Conservation (phyloP, 2,797 vertebrate genomes). For the Danio albolineatus region DNA sequence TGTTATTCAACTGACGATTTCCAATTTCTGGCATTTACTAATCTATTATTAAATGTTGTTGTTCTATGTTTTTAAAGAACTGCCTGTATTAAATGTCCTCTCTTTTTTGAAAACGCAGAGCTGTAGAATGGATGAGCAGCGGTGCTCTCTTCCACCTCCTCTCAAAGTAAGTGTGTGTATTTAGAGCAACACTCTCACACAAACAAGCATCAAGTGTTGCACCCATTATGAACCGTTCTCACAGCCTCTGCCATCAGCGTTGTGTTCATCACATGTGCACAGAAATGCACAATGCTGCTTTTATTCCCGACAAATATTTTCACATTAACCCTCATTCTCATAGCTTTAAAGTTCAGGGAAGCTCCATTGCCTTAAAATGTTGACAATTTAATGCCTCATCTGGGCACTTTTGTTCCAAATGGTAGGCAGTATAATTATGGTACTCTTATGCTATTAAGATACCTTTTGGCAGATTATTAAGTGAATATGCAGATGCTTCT, state of each 20-base stretch:
- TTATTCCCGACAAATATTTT: background rate
- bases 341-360: slow-evolving; percentile 6
- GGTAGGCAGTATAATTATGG: background rate
- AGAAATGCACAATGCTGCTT: slow-evolving; percentile 20
- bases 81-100: background rate
- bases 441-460: background rate
- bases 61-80: background rate
- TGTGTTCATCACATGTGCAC: slow-evolving; percentile 16
- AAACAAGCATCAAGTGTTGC: slow-evolving; percentile 27
- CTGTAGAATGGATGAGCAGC: slow-evolving; percentile 96
- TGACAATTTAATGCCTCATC: slow-evolving; percentile 2
- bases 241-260: background rate
- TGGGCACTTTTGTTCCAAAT: background rate
- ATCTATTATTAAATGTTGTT: background rate
- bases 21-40: background rate
- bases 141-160: slow-evolving; percentile 88
- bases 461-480: background rate
- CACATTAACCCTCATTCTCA: slow-evolving; percentile 7
- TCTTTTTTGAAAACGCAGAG: slow-evolving; percentile 77
- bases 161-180: slow-evolving; percentile 85
- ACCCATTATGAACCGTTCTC: background rate
- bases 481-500: background rate
- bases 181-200: slow-evolving; percentile 52
- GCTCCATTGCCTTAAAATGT: slow-evolving; percentile 10
- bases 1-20: background rate